A percentile compares a stretch with the other conserved stretches of the same genome.
These are phyloP conservation scores for Hystrix brachyura DNA, from an alignment of 2,113 vertebrate species.

Conservation along the genomic window DNA sequence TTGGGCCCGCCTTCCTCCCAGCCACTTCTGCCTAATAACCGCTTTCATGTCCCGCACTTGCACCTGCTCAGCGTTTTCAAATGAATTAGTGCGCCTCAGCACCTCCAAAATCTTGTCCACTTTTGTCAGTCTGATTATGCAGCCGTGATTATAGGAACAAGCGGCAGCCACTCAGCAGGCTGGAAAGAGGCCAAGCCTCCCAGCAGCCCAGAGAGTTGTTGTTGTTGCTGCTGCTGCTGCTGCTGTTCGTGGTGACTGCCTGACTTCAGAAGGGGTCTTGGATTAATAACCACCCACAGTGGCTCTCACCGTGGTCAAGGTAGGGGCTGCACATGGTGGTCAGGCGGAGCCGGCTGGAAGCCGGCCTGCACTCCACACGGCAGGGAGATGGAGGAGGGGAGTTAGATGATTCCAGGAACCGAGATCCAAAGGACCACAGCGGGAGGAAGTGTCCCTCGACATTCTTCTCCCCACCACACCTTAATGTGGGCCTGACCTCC, in stretches of 20 bases:
- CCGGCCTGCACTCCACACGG: not conserved
- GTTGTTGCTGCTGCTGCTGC: not conserved
- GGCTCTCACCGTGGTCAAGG: not conserved
- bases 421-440: too few species aligned
- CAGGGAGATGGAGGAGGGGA: rapidly evolving
- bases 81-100: conserved; percentile 76
- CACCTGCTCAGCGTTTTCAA: conserved; percentile 86
- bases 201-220: not conserved
- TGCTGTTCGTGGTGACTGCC: not conserved
- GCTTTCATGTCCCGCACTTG: conserved; percentile 72
- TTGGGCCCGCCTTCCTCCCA: conserved; percentile 81
- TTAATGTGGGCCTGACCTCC: not conserved
- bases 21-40: conserved; percentile 84
- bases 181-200: conserved; percentile 77
- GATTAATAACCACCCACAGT: conserved; percentile 54
- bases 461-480: not conserved
- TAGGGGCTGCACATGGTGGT: too few species aligned
- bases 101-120: conserved; percentile 83
- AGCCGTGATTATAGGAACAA: conserved; percentile 63
- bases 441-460: not conserved
- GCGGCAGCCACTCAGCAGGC: conserved; percentile 17
- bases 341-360: not conserved
- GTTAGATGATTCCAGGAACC: rapidly evolving
- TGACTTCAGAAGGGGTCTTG: conserved; percentile 41
- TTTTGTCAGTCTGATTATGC: conserved; percentile 81